A percentile compares a stretch with the other conserved stretches of the same genome.
Evolutionary conservation across 2,797 vertebrate species (phyloP).

Genomic region (Microhierax caerulescens): DNA sequence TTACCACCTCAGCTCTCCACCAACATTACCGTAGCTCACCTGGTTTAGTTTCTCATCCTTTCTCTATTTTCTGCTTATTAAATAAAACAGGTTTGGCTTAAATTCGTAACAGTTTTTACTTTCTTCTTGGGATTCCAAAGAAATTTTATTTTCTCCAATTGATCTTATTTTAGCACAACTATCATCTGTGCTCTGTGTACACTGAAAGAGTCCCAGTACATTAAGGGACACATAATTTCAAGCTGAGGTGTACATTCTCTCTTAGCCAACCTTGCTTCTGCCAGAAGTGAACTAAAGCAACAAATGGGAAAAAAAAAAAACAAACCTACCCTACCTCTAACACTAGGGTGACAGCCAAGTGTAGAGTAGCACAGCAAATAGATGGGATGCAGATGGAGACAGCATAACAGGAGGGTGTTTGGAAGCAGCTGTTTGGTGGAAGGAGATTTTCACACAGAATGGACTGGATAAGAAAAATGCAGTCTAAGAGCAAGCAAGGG

Average conservation of each 20-base stretch:
- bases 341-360: not conserved
- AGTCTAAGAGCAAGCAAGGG: not conserved
- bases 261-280: not conserved
- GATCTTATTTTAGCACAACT: not conserved
- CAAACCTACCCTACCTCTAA: not conserved
- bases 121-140: not conserved
- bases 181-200: not conserved
- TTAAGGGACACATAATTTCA: not conserved
- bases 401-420: not conserved
- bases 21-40: not conserved
- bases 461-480: not conserved
- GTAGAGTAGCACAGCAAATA: not conserved
- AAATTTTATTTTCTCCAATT: not conserved
- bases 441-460: not conserved
- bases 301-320: not conserved
- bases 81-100: not conserved
- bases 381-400: not conserved
- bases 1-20: not conserved
- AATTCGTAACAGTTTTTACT: not conserved
- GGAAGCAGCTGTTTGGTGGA: not conserved
- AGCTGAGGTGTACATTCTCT: not conserved
- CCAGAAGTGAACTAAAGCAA: not conserved
- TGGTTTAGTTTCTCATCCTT: not conserved
- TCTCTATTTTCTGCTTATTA: not conserved
- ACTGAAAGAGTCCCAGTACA: not conserved